Evolutionary conservation across 2,113 vertebrate genomes (phyloP).

Genomic region (Natator depressus): DNA sequence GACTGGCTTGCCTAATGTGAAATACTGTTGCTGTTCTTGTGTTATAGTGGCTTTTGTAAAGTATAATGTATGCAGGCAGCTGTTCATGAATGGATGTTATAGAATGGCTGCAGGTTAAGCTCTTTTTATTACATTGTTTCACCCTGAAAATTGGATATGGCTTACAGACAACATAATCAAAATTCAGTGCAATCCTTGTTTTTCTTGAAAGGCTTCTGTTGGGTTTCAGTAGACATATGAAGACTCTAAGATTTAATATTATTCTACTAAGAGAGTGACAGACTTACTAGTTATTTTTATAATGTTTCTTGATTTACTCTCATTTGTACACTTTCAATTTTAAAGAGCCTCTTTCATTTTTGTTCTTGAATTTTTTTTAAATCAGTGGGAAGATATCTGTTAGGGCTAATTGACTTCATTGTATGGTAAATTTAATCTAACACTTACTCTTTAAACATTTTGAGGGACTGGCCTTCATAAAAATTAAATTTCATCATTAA

Average conservation of each 20-base stretch:
- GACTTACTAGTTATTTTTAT: neutral
- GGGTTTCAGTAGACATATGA: neutral
- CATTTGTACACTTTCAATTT: neutral
- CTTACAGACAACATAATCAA: neutral
- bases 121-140: neutral
- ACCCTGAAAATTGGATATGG: neutral
- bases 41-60: neutral
- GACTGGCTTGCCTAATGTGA: neutral
- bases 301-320: neutral
- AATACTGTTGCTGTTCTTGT: neutral
- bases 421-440: neutral
- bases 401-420: neutral
- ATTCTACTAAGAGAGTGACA: neutral
- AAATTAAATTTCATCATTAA: neutral
- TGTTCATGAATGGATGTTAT: neutral
- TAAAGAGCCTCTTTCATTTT: neutral
- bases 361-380: neutral
- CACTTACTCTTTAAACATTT: neutral
- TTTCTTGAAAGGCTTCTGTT: neutral
- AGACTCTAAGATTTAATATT: neutral
- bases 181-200: accelerated
- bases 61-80: neutral
- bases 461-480: neutral
- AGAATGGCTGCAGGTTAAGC: neutral
- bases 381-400: accelerated